Conservation (phyloP, 2,888 invertebrate species). For the Eristalis intricaria region DNA sequence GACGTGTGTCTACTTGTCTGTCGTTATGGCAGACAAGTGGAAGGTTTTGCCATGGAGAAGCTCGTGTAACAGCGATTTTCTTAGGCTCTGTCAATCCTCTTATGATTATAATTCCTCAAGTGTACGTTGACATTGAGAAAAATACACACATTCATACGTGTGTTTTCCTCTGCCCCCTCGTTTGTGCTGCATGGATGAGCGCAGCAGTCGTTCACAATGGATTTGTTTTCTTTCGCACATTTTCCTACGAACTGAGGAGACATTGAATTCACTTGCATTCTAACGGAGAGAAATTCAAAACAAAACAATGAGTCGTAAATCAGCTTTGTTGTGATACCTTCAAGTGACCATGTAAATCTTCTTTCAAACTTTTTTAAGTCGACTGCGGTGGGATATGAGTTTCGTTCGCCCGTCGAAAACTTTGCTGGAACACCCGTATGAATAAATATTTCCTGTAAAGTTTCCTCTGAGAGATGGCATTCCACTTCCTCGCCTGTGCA, state of each 20-base stretch:
- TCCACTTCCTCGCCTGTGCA: not conserved
- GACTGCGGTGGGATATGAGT: not conserved
- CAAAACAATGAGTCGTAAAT: slow-evolving; percentile 5
- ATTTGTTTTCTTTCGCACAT: slow-evolving; percentile 26
- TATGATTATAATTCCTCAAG: slow-evolving; percentile 67
- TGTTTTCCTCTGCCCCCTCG: not conserved
- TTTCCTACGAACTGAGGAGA: slow-evolving; percentile 9
- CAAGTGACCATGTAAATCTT: not conserved
- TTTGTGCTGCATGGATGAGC: slow-evolving; percentile 21
- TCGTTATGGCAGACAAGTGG: slow-evolving; percentile 55
- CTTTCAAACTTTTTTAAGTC: not conserved
- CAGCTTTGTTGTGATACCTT: not conserved
- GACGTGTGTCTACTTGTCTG: slow-evolving; percentile 45
- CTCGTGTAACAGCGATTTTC: slow-evolving; percentile 61
- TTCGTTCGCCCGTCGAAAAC: not conserved
- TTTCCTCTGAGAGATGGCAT: not conserved
- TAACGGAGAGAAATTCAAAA: not conserved
- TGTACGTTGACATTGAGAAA: slow-evolving; percentile 69
- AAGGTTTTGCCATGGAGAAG: slow-evolving; percentile 56
- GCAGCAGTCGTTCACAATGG: slow-evolving; percentile 10
- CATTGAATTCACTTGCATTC: slow-evolving; percentile 1
- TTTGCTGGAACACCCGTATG: not conserved
- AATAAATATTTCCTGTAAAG: not conserved
- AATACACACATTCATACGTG: not conserved
- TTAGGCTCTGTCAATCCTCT: slow-evolving; percentile 57